Evolutionary conservation across 1,140 invertebrate genomes (phyloP).

Genomic region (Araneus ventricosus): DNA sequence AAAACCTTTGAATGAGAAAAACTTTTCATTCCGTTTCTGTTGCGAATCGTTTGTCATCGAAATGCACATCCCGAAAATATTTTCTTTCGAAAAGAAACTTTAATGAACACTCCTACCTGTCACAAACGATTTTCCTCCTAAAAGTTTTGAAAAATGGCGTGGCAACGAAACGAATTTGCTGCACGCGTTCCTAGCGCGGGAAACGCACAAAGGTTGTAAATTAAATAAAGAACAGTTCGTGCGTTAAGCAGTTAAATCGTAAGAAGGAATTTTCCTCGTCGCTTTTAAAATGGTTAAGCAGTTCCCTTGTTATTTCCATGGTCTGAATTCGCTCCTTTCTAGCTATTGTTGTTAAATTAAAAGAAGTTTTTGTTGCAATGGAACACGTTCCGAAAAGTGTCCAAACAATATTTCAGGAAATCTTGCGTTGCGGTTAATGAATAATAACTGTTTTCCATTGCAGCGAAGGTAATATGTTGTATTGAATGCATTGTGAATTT

Average conservation of each 20-base stretch:
- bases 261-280: slow-evolving; percentile 11
- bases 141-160: slow-evolving; percentile 53
- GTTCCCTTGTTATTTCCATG: background rate
- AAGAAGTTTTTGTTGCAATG: slow-evolving; percentile 27
- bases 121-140: slow-evolving; percentile 50
- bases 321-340: background rate
- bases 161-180: slow-evolving; percentile 35
- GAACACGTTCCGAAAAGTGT: background rate
- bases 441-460: background rate
- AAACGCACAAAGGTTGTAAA: slow-evolving; percentile 44
- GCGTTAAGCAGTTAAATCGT: slow-evolving; percentile 18
- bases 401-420: slow-evolving; percentile 20
- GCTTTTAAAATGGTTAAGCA: background rate
- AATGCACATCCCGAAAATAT: slow-evolving; percentile 39
- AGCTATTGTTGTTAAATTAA: slow-evolving; percentile 28
- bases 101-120: slow-evolving; percentile 50
- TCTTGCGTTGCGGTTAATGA: background rate
- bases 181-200: slow-evolving; percentile 7
- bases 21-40: slow-evolving; percentile 18
- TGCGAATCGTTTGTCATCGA: slow-evolving; percentile 53
- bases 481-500: background rate
- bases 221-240: slow-evolving; percentile 64
- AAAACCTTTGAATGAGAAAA: slow-evolving; percentile 24
- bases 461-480: background rate
- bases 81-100: background rate